Percentiles rank a stretch among this genome's conserved stretches.
These are phyloP conservation scores for Pocillopora verrucosa DNA, from an alignment of 64 coral and sea anemone genomes.

Conservation along the genomic window DNA sequence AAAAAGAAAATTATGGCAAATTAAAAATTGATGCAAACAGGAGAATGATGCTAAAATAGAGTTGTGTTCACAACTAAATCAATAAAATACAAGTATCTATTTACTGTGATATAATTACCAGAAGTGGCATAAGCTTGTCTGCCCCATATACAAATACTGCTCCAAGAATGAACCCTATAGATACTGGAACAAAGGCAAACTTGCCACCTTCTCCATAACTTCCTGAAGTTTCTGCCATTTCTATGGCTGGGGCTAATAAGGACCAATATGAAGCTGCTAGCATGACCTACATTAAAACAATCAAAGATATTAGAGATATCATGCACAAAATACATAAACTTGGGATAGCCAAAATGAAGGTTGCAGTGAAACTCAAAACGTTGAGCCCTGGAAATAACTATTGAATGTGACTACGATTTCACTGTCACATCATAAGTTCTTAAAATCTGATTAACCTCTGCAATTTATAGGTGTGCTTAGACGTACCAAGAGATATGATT, in stretches of 20 bases:
- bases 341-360: too few species aligned
- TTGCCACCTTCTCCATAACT: slow-evolving; percentile 73
- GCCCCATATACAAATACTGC: slow-evolving; percentile 96
- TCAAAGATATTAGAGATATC: too few species aligned
- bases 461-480: too few species aligned
- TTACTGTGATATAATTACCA: slow-evolving; percentile 51
- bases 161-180: slow-evolving; percentile 86
- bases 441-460: too few species aligned
- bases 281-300: slow-evolving; percentile 77
- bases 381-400: not conserved
- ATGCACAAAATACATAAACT: too few species aligned
- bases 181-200: slow-evolving; percentile 86
- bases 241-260: slow-evolving; percentile 90
- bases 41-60: too few species aligned
- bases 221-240: slow-evolving; percentile 87
- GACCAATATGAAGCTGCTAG: slow-evolving; percentile 98
- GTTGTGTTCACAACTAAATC: too few species aligned
- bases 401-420: too few species aligned
- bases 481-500: too few species aligned
- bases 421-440: too few species aligned
- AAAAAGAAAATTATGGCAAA: not conserved
- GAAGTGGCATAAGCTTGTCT: slow-evolving; percentile 80
- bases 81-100: too few species aligned
- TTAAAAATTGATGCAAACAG: too few species aligned
- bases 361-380: not conserved